These are phyloP conservation scores for Galago senegalensis DNA, from an alignment of 2,797 vertebrate species.

Conservation along the genomic window DNA sequence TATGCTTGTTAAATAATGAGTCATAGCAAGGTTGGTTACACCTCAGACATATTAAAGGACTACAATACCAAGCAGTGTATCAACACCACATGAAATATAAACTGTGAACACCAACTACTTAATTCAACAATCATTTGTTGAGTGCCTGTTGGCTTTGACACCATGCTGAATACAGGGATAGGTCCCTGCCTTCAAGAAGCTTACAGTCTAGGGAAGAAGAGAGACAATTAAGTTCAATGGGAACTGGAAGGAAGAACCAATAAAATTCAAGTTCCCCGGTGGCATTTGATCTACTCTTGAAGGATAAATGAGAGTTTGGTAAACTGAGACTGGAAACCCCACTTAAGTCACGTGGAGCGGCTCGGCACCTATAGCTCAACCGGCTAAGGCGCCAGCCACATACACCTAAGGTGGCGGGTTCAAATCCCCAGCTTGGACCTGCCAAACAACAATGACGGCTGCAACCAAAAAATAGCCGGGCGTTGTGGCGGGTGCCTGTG, in stretches of 20 bases:
- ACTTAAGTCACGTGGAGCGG: background rate
- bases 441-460: no score
- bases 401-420: no score
- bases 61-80: background rate
- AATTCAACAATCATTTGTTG: background rate
- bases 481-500: no score
- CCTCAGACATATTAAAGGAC: background rate
- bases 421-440: no score
- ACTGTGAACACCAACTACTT: background rate
- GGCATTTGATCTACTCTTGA: background rate
- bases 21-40: conserved; percentile 43
- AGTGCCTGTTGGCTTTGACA: background rate
- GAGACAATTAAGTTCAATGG: background rate
- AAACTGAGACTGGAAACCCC: background rate
- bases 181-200: background rate
- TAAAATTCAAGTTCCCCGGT: background rate
- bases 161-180: background rate
- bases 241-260: background rate
- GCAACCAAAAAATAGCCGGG: no score
- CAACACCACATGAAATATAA: background rate
- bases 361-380: no score
- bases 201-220: background rate
- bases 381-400: no score
- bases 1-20: conserved; percentile 65
- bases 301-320: background rate